Evolutionary conservation across 2,113 vertebrate species (phyloP).

Genomic region (Sphyrna mokarran): DNA sequence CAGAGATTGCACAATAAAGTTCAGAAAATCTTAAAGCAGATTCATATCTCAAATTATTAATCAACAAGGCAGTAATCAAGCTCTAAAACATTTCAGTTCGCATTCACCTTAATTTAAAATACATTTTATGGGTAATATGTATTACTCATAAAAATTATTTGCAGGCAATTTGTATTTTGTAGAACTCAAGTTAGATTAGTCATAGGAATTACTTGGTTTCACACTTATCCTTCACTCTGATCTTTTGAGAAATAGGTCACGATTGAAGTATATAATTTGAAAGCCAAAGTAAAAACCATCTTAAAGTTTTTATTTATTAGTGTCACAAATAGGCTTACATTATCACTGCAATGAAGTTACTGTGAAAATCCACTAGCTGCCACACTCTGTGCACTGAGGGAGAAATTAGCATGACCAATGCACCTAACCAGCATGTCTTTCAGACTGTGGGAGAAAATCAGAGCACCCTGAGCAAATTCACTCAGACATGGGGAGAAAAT

Average conservation of each 20-base stretch:
- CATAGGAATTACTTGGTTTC: not conserved
- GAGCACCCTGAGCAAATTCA: too few relatives aligned
- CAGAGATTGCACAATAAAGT: not conserved
- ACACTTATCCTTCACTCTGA: not conserved
- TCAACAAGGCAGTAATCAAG: not conserved
- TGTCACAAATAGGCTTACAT: too few relatives aligned
- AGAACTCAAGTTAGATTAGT: not conserved
- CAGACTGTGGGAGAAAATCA: too few relatives aligned
- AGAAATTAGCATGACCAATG: too few relatives aligned
- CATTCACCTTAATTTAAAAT: slow-evolving; percentile 16
- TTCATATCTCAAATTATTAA: not conserved
- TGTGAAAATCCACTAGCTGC: too few relatives aligned
- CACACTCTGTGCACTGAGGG: too few relatives aligned
- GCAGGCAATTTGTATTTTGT: not conserved
- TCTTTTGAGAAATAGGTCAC: not conserved
- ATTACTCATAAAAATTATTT: not conserved
- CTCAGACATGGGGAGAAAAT: too few relatives aligned
- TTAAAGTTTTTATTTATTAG: too few relatives aligned
- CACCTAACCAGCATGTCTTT: too few relatives aligned
- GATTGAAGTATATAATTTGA: not conserved
- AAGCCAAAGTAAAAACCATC: not conserved
- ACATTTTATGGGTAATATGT: not conserved
- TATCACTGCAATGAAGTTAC: too few relatives aligned
- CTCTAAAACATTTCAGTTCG: not conserved
- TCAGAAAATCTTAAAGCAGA: not conserved